Base-by-base conservation (phyloP, 2,888 invertebrate genomes). In the Archips xylosteana region DNA sequence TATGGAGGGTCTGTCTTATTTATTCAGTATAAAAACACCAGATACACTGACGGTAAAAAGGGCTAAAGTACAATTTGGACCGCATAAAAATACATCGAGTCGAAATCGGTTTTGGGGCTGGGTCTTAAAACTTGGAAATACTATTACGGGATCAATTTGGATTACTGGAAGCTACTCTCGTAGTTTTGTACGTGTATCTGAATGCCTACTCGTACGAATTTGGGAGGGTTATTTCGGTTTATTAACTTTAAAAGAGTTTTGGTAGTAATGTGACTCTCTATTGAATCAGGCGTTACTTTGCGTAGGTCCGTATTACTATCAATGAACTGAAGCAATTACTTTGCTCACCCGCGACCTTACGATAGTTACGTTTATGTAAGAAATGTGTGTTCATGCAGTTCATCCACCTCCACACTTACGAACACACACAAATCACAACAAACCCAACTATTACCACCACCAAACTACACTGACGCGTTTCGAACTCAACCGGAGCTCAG, bases 41-140 rank as follows among this genome's bases (percentile, higher is more conserved):
- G 6, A 6, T n/a, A 47, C 47, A 5, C 13, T 3, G 47, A 34
- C 32, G n/a, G 47, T 23, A 9, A 47, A 47, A n/a, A 47, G 47
- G 63, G 34, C 13, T 34, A 47, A 63, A 45, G 13, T 47, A 36
- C 65, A 36, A 65, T 51, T 49, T n/a, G 34, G 36, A 15, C n/a
- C n/a, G 65, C 36, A 65, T 65, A 65, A 65, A 65, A 65, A 65
- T 36, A 65, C 51, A 65, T 65, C 32, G 65, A n/a, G 51, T 12
- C 64, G 34, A 34, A 65, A 51, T 15, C 23, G 47, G 32, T 47
- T 63, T 47, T 63, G 10, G 49, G 47, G 34, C 36, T 15, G 36
- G 63, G 36, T 65, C 36, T 65, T 63, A 63, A 63, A 63, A 47
- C 6, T 63, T 63, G 63, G 63, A 13, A 34, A 60, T 13, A 49